Base-by-base conservation (phyloP, 2,113 vertebrate species). In the Microtus richardsoni region DNA sequence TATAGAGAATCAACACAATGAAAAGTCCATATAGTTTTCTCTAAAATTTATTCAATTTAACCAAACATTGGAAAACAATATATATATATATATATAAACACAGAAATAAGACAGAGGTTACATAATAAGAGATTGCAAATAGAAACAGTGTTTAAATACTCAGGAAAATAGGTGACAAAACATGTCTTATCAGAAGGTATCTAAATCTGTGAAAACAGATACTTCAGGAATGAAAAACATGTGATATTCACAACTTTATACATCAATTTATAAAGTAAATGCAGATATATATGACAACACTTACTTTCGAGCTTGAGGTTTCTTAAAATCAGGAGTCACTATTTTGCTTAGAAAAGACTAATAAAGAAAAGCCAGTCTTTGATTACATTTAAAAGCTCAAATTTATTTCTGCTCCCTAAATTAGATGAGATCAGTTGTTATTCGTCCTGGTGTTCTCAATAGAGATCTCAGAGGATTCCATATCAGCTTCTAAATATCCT, bases 131-230 rank as follows among this genome's bases (percentile, higher is more conserved):
- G 7, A 4, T 62, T 75, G 11, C 75, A 77, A 28, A 47, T 4
- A 91, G 41, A 89, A 84, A 52, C 2, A 5, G 2, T 75, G 11
- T 7, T 93, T 44, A 92, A 85, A 52, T 75, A 1, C 78, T 83
- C 52, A 74, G 47, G 39, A 71, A 95, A 92, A 92, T 68, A 88
- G 52, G 44, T 82, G 9, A 87, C 16, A 86, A 79, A n/a, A 49
- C 74, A 2, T 2, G 6, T 0, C 44, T 30, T 58, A 54, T 83
- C 16, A 44, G 49, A 66, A 19, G 21, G 7, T 73, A 89, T 0
- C 7, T 19, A 44, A 66, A 49, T 74, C 16, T 80, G 19, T 22
- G 75, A 11, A 58, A 95, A 91, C 28, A 75, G 24, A 47, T 30
- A 19, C 0, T 71, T 0, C 33, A 64, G 7, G 11, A 68, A 14